Evolutionary conservation across 2,888 invertebrate species (phyloP), one percentile per base, ranked within the genome.

Genomic region (Pyrochroa serraticornis): DNA sequence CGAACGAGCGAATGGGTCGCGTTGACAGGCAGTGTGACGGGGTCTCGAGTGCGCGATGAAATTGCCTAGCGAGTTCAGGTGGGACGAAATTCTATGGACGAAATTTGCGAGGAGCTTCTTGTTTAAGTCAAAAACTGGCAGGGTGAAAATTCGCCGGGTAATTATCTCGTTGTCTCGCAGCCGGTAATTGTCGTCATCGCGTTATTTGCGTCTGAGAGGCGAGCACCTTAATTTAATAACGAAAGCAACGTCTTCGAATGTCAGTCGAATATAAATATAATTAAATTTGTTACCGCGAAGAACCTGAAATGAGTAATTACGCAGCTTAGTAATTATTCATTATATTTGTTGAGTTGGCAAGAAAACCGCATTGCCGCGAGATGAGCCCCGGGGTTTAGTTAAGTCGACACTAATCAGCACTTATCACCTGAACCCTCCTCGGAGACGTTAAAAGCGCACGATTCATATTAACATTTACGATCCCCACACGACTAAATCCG

Each of bases 391-490:
- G 65, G 69, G 69, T 64, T 66, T 68, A 67, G 70, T 69, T 71
- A 70, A 71, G 66, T 68, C 67, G 68, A 69, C 68, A 69, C 68
- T 71, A 70, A 70, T 70, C 69, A 70, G 69, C 70, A 71, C 70
- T 71, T 70, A 71, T 70, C 70, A 71, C 70, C 69, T 69, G 68
- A 69, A 70, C 67, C 68, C 67, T 69, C 67, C 66, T 56, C 58
- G 36, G 67, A 64, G 70, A 66, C 60, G 14, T 22, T n/a, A 32
- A 44, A 50, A 39, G 33, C 42, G 34, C 37, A 47, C 45, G 22
- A 22, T 5, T 22, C 22, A 22, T 22, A 22, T 22, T 22, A 22
- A 22, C 22, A 22, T 22, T 22, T 22, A 22, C 22, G 22, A 22
- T 22, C 5, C 22, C 22, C 22, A 22, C 22, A 22, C 22, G 22